phyloP scores from a whole-genome alignment of 2,113 vertebrate genomes.

The Callaeas wilsoni region DNA sequence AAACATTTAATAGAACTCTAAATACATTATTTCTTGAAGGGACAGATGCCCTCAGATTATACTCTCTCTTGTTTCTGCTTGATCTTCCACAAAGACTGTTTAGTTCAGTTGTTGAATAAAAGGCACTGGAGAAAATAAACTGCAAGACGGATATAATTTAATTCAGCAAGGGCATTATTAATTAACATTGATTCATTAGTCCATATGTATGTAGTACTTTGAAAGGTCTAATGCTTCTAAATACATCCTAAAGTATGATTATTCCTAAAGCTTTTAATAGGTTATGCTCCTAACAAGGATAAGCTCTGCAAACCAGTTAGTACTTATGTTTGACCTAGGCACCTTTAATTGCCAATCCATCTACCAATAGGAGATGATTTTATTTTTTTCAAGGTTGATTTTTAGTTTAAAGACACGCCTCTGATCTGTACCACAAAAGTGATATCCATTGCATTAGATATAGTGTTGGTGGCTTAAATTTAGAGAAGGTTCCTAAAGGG shows the following conservation, averaged over 20 bases:
- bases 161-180: neutral
- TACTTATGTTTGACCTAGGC: neutral
- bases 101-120: neutral
- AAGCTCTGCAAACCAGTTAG: neutral
- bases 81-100: neutral
- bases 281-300: neutral
- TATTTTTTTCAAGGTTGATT: neutral
- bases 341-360: neutral
- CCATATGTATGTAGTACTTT: neutral
- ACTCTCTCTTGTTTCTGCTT: neutral
- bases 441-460: neutral
- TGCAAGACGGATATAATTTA: neutral
- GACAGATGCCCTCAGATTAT: neutral
- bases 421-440: neutral
- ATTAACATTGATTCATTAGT: neutral
- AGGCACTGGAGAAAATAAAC: neutral
- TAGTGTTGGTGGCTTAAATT: neutral
- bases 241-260: neutral
- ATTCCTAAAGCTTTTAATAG: constrained; percentile 24
- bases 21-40: neutral
- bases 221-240: neutral
- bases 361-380: neutral
- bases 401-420: neutral
- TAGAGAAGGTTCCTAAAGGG: neutral
- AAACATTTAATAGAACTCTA: neutral